Evolutionary conservation across 2,113 vertebrate genomes (phyloP).

Genomic region (Nestor notabilis): DNA sequence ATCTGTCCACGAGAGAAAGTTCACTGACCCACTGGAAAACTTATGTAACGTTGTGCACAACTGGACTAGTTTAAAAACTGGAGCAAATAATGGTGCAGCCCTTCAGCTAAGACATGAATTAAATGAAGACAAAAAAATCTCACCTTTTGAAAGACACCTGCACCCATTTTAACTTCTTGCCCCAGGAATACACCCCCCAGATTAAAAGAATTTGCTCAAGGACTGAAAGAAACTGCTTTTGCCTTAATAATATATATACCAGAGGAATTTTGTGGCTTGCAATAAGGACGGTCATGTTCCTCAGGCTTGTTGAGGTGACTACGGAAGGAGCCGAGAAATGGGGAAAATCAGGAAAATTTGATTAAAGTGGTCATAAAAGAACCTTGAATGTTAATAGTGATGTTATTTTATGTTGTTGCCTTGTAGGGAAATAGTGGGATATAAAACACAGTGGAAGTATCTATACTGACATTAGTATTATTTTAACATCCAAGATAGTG

Average conservation of each 20-base stretch:
- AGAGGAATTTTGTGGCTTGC: background rate
- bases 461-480: background rate
- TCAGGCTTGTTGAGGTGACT: background rate
- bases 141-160: background rate
- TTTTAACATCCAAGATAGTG: background rate
- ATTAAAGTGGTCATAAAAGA: background rate
- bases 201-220: background rate
- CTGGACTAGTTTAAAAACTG: background rate
- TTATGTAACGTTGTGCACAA: background rate
- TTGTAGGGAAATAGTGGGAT: background rate
- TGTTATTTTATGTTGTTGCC: background rate
- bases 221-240: background rate
- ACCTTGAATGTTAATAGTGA: background rate
- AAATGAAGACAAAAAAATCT: background rate
- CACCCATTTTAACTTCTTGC: background rate
- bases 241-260: background rate
- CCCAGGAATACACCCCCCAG: background rate
- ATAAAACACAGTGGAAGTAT: background rate
- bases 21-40: background rate
- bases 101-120: background rate
- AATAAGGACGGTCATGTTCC: background rate
- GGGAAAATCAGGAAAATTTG: background rate
- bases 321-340: background rate
- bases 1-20: background rate
- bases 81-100: background rate